Conservation (phyloP, 2,113 vertebrate genomes). For the Solenodon paradoxus region DNA sequence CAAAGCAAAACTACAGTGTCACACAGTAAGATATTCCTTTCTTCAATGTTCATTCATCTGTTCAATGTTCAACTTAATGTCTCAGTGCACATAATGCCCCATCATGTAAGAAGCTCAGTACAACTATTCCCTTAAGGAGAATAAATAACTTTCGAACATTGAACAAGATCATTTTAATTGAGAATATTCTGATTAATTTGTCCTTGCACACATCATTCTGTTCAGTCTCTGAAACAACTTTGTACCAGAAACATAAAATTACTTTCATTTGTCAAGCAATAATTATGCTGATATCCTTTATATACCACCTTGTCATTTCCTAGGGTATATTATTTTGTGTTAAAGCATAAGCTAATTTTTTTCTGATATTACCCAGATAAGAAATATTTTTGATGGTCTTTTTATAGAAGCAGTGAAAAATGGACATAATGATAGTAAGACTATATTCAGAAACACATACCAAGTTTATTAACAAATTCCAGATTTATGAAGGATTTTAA, state of each 20-base stretch:
- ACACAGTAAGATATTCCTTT: background rate
- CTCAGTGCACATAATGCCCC: background rate
- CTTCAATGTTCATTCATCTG: background rate
- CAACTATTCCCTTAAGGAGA: background rate
- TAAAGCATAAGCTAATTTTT: background rate
- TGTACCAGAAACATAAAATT: background rate
- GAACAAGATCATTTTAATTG: background rate
- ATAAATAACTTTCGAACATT: background rate
- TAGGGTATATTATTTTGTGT: background rate
- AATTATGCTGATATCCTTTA: background rate
- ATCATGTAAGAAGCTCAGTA: background rate
- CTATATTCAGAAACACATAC: background rate
- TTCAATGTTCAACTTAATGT: background rate
- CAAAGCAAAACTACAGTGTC: background rate
- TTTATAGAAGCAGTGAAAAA: background rate
- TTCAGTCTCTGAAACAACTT: background rate
- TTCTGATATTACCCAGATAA: background rate
- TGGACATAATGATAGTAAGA: background rate
- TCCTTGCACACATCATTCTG: background rate
- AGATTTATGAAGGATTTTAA: background rate
- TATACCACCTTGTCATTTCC: background rate
- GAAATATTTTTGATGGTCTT: background rate
- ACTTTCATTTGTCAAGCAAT: constrained; percentile 9
- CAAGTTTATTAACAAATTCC: background rate
- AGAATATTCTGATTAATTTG: constrained; percentile 27